Evolutionary conservation across 2,888 invertebrate species (phyloP).

Genomic region (Thera obeliscata): DNA sequence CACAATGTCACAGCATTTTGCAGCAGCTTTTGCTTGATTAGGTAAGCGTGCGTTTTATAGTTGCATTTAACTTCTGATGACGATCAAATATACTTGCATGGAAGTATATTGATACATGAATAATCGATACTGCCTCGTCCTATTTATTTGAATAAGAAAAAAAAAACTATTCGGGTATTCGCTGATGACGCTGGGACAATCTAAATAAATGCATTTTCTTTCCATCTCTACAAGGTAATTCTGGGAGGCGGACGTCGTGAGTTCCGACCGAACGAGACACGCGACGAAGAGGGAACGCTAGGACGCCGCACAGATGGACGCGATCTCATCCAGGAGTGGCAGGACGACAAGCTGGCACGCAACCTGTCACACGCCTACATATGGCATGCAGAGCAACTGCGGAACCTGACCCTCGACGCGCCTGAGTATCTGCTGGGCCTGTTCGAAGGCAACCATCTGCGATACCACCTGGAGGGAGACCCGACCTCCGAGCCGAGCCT

Average conservation of each 20-base stretch:
- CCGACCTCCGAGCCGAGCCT: constrained; percentile 87
- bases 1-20: too few relatives aligned
- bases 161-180: too few relatives aligned
- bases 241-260: constrained; percentile 89
- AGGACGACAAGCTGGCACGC: constrained; percentile 63
- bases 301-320: constrained; percentile 83
- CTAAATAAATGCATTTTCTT: background rate
- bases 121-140: too few relatives aligned
- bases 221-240: constrained; percentile 72
- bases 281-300: constrained; percentile 76
- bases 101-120: too few relatives aligned
- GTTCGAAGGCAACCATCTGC: constrained; percentile 85
- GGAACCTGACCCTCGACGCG: constrained; percentile 55
- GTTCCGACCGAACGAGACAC: constrained; percentile 80
- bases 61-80: too few relatives aligned
- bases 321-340: constrained; percentile 88
- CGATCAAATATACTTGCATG: too few relatives aligned
- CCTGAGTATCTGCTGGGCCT: constrained; percentile 87
- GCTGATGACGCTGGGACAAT: too few relatives aligned
- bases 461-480: constrained; percentile 87
- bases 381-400: constrained; percentile 67
- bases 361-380: constrained; percentile 76
- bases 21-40: too few relatives aligned
- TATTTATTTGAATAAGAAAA: too few relatives aligned
- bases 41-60: too few relatives aligned